A percentile compares a stretch with the other conserved stretches of the same genome.
Conservation (phyloP, 1,140 invertebrate genomes). For the Drosophila insularis region DNA sequence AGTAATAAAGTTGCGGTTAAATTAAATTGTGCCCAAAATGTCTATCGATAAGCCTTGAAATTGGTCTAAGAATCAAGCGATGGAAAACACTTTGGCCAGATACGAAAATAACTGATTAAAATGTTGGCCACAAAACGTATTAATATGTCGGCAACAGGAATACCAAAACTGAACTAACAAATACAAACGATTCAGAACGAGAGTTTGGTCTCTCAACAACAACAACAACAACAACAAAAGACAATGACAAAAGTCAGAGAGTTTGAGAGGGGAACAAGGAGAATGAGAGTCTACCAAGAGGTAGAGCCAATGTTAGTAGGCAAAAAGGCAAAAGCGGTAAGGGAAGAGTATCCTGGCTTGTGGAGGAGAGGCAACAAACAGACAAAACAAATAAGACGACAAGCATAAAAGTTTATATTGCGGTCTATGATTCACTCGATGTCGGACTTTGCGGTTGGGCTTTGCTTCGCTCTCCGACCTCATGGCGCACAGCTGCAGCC, state of each 20-base stretch:
- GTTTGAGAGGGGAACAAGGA: not conserved
- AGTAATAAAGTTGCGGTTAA: conserved; percentile 78
- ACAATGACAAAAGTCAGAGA: conserved; percentile 3
- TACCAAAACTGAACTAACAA: conserved; percentile 10
- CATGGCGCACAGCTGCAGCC: conserved; percentile 58
- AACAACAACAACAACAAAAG: conserved; percentile 2
- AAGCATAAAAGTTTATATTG: conserved; percentile 80
- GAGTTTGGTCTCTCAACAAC: too few relatives aligned
- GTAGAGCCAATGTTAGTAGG: not conserved
- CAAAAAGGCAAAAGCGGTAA: conserved; percentile 22
- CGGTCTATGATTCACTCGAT: conserved; percentile 73
- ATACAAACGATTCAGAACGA: not conserved
- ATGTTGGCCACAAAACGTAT: conserved; percentile 74
- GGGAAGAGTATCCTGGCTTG: conserved; percentile 13
- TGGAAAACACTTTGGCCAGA: not conserved
- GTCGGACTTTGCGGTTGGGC: conserved; percentile 47
- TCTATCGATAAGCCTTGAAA: conserved; percentile 58
- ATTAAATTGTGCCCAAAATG: conserved; percentile 72
- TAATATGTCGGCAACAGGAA: conserved; percentile 72
- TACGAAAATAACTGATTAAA: conserved; percentile 61
- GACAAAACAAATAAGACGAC: conserved; percentile 78
- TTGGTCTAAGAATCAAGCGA: not conserved
- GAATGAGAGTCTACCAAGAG: not conserved
- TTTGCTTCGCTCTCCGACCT: conserved; percentile 28
- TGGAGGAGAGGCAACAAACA: conserved; percentile 45